Evolutionary conservation across 2,888 invertebrate species (phyloP), one percentile per base, ranked within the genome.

Genomic region (Lucinisca nassula): DNA sequence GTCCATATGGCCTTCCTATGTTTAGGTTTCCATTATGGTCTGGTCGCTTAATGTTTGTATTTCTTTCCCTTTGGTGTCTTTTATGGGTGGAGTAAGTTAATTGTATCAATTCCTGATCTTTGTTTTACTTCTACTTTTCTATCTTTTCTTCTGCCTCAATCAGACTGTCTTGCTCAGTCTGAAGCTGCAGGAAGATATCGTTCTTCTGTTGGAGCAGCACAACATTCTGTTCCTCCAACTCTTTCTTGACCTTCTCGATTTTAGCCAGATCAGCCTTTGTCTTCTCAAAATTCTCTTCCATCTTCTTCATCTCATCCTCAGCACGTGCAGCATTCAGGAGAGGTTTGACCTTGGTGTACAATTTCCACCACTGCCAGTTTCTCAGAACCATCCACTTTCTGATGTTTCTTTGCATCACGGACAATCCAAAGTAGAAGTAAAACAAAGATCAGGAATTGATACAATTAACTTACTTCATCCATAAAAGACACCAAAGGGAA

Each of bases 351-450:
- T 95, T 95, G 89, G 92, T 98, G 99, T 99, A 99, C 97, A 99
- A 97, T 97, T 99, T 99, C 99, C 99, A 99, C 99, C 99, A 99
- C 96, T 98, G 98, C 99, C 99, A 99, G 97, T 99, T 99, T 97
- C 99, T 98, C 96, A 99, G 98, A 97, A 98, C 98, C 97, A 99
- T 98, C 98, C 99, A 99, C 97, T 99, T 99, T 97, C 99, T 98
- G 97, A 99, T 98, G 97, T 99, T 99, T 97, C 99, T 98, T 97
- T 99, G 99, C 97, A 99, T 99, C 96, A 99, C 98, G 97, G 98
- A 98, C 97, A 99, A 97, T 95, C 99, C 99, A 96, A 99, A n/a
- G n/a, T n/a, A n/a, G n/a, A n/a, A n/a, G n/a, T n/a, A n/a, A n/a
- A n/a, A n/a, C n/a, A n/a, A n/a, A n/a, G n/a, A n/a, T n/a, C n/a